Conservation (phyloP, 2,888 invertebrate genomes). For the Drosophila niveifrons region DNA sequence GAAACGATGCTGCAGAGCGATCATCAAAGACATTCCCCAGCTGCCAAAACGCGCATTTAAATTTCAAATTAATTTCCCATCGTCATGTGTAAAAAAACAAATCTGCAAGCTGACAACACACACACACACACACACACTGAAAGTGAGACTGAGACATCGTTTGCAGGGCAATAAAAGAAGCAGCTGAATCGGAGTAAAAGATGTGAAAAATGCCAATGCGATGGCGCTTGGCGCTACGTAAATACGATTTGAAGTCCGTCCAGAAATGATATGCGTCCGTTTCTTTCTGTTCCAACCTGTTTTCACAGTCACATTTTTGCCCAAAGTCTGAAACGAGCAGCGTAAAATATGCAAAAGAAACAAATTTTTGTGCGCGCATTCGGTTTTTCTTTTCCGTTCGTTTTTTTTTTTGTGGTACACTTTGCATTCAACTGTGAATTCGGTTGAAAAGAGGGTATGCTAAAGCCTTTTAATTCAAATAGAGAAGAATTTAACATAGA, state of each 20-base stretch:
- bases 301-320: slow-evolving; percentile 53
- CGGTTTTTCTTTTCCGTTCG: slow-evolving; percentile 9
- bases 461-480: background rate
- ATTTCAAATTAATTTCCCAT: slow-evolving; percentile 80
- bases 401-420: slow-evolving; percentile 10
- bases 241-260: slow-evolving; percentile 41
- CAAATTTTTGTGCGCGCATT: slow-evolving; percentile 59
- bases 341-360: slow-evolving; percentile 77
- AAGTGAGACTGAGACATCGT: slow-evolving; percentile 35
- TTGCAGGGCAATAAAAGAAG: slow-evolving; percentile 57
- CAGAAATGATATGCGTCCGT: slow-evolving; percentile 54
- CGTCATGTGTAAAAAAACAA: slow-evolving; percentile 59
- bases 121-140: slow-evolving; percentile 1
- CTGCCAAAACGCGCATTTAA: slow-evolving; percentile 73
- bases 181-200: slow-evolving; percentile 32
- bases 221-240: slow-evolving; percentile 47
- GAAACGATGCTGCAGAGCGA: slow-evolving; percentile 33
- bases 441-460: slow-evolving; percentile 18
- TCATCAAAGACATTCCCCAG: slow-evolving; percentile 68
- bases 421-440: background rate
- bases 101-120: slow-evolving; percentile 70
- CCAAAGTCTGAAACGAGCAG: slow-evolving; percentile 28
- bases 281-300: slow-evolving; percentile 47
- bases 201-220: slow-evolving; percentile 61
- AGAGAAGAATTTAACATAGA: background rate